phyloP scores from a whole-genome alignment of 2,888 invertebrate species.

The Tachina fera region DNA sequence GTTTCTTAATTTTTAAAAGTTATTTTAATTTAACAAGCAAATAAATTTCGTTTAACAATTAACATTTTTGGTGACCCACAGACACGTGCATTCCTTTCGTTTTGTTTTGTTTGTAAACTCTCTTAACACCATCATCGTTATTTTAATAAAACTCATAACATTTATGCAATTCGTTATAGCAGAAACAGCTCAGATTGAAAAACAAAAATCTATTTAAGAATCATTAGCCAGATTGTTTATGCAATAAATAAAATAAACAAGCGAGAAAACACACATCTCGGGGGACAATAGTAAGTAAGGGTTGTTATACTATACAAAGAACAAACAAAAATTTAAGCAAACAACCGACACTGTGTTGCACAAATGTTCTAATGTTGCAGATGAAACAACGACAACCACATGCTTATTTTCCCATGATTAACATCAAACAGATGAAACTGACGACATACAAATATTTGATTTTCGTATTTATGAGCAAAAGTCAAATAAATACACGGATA shows the following conservation, averaged over 20 bases:
- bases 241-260: constrained; percentile 65
- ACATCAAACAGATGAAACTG: constrained; percentile 36
- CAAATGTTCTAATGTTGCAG: neutral
- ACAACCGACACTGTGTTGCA: constrained; percentile 38
- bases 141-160: constrained; percentile 58
- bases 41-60: constrained; percentile 10
- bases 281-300: constrained; percentile 57
- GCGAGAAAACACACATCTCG: constrained; percentile 52
- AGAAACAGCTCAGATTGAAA: constrained; percentile 50
- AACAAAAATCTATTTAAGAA: constrained; percentile 67
- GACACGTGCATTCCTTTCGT: constrained; percentile 46
- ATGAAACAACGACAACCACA: constrained; percentile 55
- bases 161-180: constrained; percentile 68
- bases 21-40: neutral
- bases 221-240: constrained; percentile 71
- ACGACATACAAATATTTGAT: constrained; percentile 55
- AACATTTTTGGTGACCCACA: constrained; percentile 38
- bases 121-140: constrained; percentile 33
- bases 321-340: constrained; percentile 4
- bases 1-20: neutral
- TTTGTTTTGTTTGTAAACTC: neutral
- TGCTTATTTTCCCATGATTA: constrained; percentile 68
- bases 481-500: constrained; percentile 4
- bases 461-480: constrained; percentile 49
- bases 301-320: constrained; percentile 43